Conservation (phyloP, 2,888 invertebrate species). For the Spodoptera picta region DNA sequence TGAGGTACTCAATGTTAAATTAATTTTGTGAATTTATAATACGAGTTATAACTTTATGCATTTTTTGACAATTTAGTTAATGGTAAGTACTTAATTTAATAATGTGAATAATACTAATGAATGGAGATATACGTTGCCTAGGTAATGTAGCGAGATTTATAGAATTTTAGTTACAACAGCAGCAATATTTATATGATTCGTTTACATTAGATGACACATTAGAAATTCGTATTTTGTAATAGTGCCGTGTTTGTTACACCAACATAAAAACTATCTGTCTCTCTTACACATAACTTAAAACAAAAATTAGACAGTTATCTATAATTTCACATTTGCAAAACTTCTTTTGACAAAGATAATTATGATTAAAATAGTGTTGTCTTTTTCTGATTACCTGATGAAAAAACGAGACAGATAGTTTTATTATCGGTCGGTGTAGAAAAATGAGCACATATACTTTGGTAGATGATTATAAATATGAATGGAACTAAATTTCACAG, state of each 20-base stretch:
- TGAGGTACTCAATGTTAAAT: too few relatives aligned
- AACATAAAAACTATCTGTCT: too few relatives aligned
- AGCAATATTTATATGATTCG: constrained; percentile 15
- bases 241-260: too few relatives aligned
- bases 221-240: constrained; percentile 10
- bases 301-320: too few relatives aligned
- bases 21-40: background rate
- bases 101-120: constrained; percentile 40
- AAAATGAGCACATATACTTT: too few relatives aligned
- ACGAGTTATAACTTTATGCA: constrained; percentile 12
- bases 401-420: too few relatives aligned
- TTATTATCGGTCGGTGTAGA: too few relatives aligned
- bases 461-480: constrained; percentile 25
- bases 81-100: constrained; percentile 44
- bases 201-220: constrained; percentile 17
- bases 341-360: too few relatives aligned
- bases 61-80: constrained; percentile 38
- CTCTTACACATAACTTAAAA: too few relatives aligned
- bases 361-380: too few relatives aligned
- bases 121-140: constrained; percentile 24
- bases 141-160: constrained; percentile 28
- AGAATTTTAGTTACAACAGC: constrained; percentile 38
- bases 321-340: too few relatives aligned
- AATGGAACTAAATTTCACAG: constrained; percentile 54
- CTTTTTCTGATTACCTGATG: too few relatives aligned